A percentile compares a stretch with the other conserved stretches of the same genome.
These are phyloP conservation scores for Drosophila azteca DNA, from an alignment of 1,140 invertebrate genomes.

Conservation along the genomic window DNA sequence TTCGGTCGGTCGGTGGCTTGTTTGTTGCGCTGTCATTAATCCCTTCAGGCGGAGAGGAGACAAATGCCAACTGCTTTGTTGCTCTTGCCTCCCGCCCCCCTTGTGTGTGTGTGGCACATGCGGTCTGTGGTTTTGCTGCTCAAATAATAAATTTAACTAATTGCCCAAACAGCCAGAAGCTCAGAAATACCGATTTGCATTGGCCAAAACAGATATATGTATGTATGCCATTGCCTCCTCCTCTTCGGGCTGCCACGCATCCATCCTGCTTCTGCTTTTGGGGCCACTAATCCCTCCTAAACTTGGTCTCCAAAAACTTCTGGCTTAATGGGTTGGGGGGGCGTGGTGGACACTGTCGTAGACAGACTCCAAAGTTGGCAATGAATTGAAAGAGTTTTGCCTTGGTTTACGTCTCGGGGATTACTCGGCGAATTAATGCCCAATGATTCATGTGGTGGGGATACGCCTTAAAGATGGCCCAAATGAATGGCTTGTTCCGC, in stretches of 20 bases:
- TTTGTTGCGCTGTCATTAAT: constrained; percentile 74
- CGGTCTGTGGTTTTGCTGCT: constrained; percentile 66
- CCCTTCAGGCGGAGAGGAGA: constrained; percentile 68
- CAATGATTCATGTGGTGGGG: constrained; percentile 26
- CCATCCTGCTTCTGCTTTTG: constrained; percentile 11
- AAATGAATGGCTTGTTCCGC: no score
- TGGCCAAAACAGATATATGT: constrained; percentile 21
- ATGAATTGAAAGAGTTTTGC: constrained; percentile 36
- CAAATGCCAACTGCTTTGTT: constrained; percentile 74
- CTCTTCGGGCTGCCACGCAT: constrained; percentile 23
- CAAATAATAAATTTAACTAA: constrained; percentile 82
- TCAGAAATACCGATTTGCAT: constrained; percentile 43
- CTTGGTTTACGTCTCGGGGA: constrained; percentile 20
- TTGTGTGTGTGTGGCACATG: constrained; percentile 30
- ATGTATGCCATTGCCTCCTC: constrained; percentile 10
- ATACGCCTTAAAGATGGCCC: no score
- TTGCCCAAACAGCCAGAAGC: constrained; percentile 43
- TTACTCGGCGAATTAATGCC: constrained; percentile 11
- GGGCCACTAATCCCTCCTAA: constrained; percentile 39
- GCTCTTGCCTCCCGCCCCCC: constrained; percentile 24
- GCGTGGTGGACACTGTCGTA: constrained; percentile 35
- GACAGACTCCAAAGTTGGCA: constrained; percentile 30
- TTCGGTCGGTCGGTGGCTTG: constrained; percentile 44
- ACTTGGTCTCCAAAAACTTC: constrained; percentile 40
- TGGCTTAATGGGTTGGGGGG: constrained; percentile 2